Conservation (phyloP, 2,113 vertebrate species). For the Cichladusa arquata region DNA sequence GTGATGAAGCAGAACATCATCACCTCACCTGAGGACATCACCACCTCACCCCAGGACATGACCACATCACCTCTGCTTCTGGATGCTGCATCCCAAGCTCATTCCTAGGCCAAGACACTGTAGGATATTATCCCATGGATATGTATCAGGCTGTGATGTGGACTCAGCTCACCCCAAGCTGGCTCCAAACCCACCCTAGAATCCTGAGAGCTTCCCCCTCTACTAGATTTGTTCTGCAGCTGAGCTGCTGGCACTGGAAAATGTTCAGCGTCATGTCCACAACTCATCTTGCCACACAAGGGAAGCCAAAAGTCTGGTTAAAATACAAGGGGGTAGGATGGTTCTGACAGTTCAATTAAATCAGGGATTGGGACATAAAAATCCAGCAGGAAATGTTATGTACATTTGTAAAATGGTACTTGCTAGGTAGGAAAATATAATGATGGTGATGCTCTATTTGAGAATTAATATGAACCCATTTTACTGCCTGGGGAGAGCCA, state of each 20-base stretch:
- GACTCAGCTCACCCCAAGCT: background rate
- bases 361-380: background rate
- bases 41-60: background rate
- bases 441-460: background rate
- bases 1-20: no score
- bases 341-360: background rate
- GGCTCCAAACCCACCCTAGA: background rate
- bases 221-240: background rate
- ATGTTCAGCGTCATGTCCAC: accelerated
- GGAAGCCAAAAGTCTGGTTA: background rate
- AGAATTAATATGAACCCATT: background rate
- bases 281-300: background rate
- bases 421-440: background rate
- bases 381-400: background rate
- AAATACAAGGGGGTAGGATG: background rate
- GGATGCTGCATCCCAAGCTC: background rate
- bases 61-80: no score
- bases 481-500: background rate
- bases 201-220: background rate
- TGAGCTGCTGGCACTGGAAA: background rate
- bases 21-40: background rate
- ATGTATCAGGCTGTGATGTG: background rate
- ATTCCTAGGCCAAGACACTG: background rate
- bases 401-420: background rate
- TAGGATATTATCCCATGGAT: background rate